A percentile compares a stretch with the other conserved stretches of the same genome.
Evolutionary conservation across 2,797 vertebrate genomes (phyloP).

Genomic region (Eospalax fontanierii): DNA sequence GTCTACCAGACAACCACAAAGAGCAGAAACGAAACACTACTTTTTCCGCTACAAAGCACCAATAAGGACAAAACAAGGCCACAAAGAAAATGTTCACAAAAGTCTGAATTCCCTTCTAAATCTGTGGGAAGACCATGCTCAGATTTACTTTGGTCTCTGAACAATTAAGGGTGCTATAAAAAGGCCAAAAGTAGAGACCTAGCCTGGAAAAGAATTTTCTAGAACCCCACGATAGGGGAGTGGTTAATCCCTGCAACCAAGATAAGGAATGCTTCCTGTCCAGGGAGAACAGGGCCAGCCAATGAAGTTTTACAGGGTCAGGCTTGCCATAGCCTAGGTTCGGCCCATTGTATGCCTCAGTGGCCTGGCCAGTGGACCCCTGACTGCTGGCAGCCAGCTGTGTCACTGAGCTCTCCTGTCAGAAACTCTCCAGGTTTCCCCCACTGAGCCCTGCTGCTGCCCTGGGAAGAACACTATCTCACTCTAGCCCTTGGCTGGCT

Average conservation of each 20-base stretch:
- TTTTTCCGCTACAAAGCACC: not conserved
- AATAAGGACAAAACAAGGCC: not conserved
- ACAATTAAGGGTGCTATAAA: not conserved
- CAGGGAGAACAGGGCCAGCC: not conserved
- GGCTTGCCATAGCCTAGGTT: not conserved
- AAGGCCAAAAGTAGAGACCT: not conserved
- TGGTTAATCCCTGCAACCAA: constrained; percentile 45
- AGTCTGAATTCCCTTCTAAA: not conserved
- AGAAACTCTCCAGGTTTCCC: constrained; percentile 51
- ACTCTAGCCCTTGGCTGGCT: not conserved
- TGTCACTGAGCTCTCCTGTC: not conserved
- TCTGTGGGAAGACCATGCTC: not conserved
- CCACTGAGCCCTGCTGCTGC: constrained; percentile 39
- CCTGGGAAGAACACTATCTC: constrained; percentile 16
- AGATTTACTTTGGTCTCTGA: not conserved
- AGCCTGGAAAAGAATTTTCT: not conserved
- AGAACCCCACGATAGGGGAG: not conserved
- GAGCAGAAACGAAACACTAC: constrained; percentile 18
- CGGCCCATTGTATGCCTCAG: not conserved
- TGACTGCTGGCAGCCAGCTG: constrained; percentile 22
- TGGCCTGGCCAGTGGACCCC: constrained; percentile 36
- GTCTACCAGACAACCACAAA: constrained; percentile 37
- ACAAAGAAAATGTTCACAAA: constrained; percentile 1
- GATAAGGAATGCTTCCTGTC: not conserved
- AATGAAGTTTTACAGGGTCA: not conserved